Evolutionary conservation across 2,113 vertebrate genomes (phyloP), one percentile per base, ranked within the genome.

Genomic region (Mixornis gularis): DNA sequence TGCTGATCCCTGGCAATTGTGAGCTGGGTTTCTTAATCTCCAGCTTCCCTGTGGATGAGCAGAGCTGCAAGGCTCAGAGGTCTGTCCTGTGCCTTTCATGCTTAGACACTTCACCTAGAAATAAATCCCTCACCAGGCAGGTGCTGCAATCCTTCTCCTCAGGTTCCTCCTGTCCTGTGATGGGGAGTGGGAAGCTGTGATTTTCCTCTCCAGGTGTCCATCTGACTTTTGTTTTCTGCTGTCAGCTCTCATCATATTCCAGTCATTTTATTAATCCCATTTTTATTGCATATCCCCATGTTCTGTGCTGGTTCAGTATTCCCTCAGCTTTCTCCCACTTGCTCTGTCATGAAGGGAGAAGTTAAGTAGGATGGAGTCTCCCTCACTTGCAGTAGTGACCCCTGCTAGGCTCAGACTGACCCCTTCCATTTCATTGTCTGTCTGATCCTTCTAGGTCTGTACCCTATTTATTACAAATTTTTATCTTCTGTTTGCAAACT

Each of bases 91-190:
- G 44, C 62, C 44, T 64, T 51, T 89, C 3, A 0, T 41, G 32
- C 62, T 80, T 69, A 62, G 59, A 69, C 51, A 70, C 24, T 51
- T 90, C 63, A 46, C 43, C 83, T 66, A 59, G 59, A 92, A 85
- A 78, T 49, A 93, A 86, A 90, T 59, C 60, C 56, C 64, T 80
- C 51, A 53, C 26, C 49, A 40, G 60, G 40, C n/a, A 65, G 66
- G 59, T 79, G 27, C 41, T 79, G 85, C 71, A 69, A 10, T 77
- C 19, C 41, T 72, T 36, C n/a, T 87, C 44, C 40, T 80, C 6
- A 3, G 40, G 36, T 48, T 82, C 27, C 58, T 89, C 10, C 40
- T 69, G 12, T 38, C 48, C 30, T 51, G 11, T 49, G 22, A 27
- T 73, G 24, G 7, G 32, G 30, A 7, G 14, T 79, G 63, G 29